Conservation (phyloP, 2,113 vertebrate genomes). For the Pogona vitticeps region DNA sequence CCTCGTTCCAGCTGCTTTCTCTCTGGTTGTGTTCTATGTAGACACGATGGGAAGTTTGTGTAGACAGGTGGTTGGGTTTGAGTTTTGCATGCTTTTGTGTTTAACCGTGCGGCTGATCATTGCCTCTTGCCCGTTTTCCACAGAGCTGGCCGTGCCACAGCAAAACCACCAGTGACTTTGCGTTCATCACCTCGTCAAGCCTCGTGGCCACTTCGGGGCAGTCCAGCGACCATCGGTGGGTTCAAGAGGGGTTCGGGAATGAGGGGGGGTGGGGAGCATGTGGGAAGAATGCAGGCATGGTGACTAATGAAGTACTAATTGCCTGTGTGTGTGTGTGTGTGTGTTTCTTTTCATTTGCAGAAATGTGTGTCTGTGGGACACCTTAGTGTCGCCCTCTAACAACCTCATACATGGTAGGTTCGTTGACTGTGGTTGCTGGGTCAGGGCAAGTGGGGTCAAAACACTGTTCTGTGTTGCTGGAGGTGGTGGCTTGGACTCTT, state of each 20-base stretch:
- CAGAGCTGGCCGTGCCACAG: slow-evolving; percentile 98
- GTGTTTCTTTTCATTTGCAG: slow-evolving; percentile 64
- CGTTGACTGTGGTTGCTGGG: not conserved
- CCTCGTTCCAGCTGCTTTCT: not conserved
- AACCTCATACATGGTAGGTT: slow-evolving; percentile 88
- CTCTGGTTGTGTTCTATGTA: not conserved
- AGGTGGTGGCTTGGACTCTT: not conserved
- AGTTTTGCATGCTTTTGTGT: no score
- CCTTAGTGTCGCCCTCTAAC: slow-evolving; percentile 86
- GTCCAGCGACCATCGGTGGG: slow-evolving; percentile 93
- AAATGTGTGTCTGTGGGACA: slow-evolving; percentile 94
- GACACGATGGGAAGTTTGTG: not conserved
- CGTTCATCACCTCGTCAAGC: slow-evolving; percentile 97
- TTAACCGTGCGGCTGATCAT: not conserved
- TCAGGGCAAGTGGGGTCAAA: not conserved
- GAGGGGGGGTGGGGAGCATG: not conserved
- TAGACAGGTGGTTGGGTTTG: not conserved
- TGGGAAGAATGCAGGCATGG: no score
- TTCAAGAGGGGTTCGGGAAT: slow-evolving; percentile 5
- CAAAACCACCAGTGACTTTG: slow-evolving; percentile 94
- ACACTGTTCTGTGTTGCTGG: not conserved
- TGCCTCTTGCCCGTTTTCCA: slow-evolving; percentile 50
- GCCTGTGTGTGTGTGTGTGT: not conserved
- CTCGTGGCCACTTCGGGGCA: slow-evolving; percentile 96
- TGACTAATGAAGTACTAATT: not conserved